Conservation (phyloP, 2,888 invertebrate genomes). For the Chrysotoxum bicinctum region DNA sequence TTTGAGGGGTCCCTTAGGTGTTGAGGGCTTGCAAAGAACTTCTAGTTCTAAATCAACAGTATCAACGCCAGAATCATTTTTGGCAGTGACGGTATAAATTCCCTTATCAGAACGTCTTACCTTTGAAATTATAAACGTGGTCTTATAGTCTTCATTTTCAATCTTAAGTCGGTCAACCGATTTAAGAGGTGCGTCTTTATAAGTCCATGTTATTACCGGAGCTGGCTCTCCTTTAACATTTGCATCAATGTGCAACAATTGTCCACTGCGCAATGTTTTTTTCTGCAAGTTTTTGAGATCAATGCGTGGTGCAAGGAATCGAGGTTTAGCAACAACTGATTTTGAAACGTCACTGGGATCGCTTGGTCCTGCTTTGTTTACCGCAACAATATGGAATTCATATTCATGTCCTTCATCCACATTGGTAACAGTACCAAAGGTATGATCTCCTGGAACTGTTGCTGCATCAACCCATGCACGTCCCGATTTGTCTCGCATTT, state of each 20-base stretch:
- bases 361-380: conserved; percentile 95
- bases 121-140: conserved; percentile 92
- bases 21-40: conserved; percentile 91
- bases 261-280: conserved; percentile 93
- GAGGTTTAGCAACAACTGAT: conserved; percentile 91
- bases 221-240: conserved; percentile 97
- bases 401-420: conserved; percentile 96
- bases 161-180: conserved; percentile 90
- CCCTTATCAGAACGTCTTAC: conserved; percentile 93
- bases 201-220: conserved; percentile 95
- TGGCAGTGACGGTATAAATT: conserved; percentile 93
- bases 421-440: conserved; percentile 88
- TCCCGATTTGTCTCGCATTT: conserved; percentile 95
- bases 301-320: conserved; percentile 97
- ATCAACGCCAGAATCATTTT: conserved; percentile 96
- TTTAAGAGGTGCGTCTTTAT: conserved; percentile 86
- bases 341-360: conserved; percentile 94
- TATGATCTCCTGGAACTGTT: conserved; percentile 89
- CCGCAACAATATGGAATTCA: conserved; percentile 94
- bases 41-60: conserved; percentile 93
- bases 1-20: conserved; percentile 96
- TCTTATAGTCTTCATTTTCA: conserved; percentile 95
- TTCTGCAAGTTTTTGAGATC: conserved; percentile 96
- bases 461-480: conserved; percentile 92
- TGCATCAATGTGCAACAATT: conserved; percentile 94